Conservation (phyloP, 2,797 vertebrate species). For the Xenopus petersii region DNA sequence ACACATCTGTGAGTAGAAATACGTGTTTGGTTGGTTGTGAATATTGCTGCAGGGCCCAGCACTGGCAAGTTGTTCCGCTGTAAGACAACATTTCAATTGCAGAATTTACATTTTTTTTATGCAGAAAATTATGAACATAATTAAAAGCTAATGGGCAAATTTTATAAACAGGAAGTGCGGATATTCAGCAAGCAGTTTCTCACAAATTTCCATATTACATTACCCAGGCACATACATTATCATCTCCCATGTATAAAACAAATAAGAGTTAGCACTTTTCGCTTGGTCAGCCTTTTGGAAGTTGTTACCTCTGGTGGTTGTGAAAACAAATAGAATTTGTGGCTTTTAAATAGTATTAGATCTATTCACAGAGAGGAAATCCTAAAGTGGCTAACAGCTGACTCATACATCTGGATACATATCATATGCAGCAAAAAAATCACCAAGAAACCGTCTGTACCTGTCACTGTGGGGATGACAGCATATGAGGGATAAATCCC, state of each 20-base stretch:
- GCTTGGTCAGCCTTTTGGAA: constrained; percentile 12
- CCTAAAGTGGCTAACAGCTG: neutral
- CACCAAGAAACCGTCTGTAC: neutral
- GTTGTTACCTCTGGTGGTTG: neutral
- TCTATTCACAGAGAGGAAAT: constrained; percentile 8
- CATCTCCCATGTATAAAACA: constrained; percentile 6
- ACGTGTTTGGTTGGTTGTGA: too few species aligned
- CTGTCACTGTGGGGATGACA: neutral
- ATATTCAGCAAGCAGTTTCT: too few species aligned
- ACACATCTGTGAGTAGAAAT: too few species aligned
- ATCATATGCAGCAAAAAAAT: neutral
- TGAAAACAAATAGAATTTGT: constrained; percentile 10
- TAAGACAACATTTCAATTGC: too few species aligned
- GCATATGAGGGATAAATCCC: neutral
- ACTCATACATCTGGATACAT: constrained; percentile 3
- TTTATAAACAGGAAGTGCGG: too few species aligned
- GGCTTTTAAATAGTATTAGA: constrained; percentile 12
- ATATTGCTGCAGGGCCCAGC: too few species aligned
- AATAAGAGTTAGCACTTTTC: constrained; percentile 7
- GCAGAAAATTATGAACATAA: too few species aligned
- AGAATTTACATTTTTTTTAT: too few species aligned
- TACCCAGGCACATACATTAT: neutral
- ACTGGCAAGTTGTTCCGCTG: too few species aligned
- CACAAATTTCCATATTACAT: neutral
- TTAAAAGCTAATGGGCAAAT: too few species aligned